These are phyloP conservation scores for Cetonia aurata DNA, from an alignment of 2,888 invertebrate species.

Conservation along the genomic window DNA sequence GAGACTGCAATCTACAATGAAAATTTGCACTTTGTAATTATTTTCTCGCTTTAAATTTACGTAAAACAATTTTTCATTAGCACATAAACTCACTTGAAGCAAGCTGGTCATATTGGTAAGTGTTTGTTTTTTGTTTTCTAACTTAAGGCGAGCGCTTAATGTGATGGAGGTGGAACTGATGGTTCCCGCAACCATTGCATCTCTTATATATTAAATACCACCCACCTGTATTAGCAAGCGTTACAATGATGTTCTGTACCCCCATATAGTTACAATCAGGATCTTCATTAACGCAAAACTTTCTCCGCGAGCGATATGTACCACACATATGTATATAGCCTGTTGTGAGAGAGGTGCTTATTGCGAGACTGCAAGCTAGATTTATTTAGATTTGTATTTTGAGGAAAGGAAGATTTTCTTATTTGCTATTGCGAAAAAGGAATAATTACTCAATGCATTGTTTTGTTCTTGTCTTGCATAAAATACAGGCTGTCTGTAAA, in stretches of 20 bases:
- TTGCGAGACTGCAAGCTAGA: background rate
- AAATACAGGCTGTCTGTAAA: too few relatives aligned
- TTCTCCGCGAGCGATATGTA: slow-evolving; percentile 2
- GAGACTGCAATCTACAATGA: slow-evolving; percentile 55
- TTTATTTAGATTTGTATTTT: too few relatives aligned
- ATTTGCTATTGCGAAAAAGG: too few relatives aligned
- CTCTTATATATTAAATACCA: slow-evolving; percentile 39
- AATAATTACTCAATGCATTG: too few relatives aligned
- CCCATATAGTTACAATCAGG: slow-evolving; percentile 30
- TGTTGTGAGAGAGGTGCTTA: too few relatives aligned
- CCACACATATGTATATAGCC: too few relatives aligned
- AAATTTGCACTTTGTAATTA: background rate
- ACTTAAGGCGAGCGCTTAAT: background rate
- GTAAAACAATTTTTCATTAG: background rate
- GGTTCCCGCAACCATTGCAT: slow-evolving; percentile 32
- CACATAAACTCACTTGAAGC: slow-evolving; percentile 46
- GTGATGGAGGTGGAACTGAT: slow-evolving; percentile 38
- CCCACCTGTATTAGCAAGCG: slow-evolving; percentile 24
- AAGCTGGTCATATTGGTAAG: slow-evolving; percentile 41
- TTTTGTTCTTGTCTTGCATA: too few relatives aligned
- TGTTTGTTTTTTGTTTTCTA: background rate
- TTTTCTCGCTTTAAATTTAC: background rate
- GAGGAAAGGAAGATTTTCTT: too few relatives aligned
- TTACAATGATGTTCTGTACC: slow-evolving; percentile 21
- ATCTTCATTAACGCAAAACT: slow-evolving; percentile 33